phyloP scores from a whole-genome alignment of 2,888 invertebrate species.

The Drosophila emarginata region DNA sequence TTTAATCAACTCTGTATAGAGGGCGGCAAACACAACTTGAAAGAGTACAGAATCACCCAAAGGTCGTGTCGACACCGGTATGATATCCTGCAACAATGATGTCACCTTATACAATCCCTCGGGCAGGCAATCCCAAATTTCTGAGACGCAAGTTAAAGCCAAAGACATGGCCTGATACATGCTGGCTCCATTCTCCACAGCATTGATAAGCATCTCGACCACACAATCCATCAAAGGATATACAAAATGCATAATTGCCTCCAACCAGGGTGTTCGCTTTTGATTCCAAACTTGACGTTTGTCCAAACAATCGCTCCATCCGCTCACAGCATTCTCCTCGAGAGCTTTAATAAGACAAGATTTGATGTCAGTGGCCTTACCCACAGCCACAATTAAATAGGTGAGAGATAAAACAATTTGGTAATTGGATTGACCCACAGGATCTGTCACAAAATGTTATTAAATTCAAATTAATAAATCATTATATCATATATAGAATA shows the following conservation, averaged over 20 bases:
- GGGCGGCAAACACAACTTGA: conserved; percentile 87
- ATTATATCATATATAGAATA: neutral
- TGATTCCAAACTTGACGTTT: conserved; percentile 93
- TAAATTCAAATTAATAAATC: neutral
- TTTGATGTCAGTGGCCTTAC: conserved; percentile 86
- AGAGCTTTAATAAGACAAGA: conserved; percentile 86
- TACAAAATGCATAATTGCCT: conserved; percentile 87
- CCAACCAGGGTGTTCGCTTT: conserved; percentile 89
- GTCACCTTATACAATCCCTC: conserved; percentile 85
- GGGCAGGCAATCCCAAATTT: conserved; percentile 88
- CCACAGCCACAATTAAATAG: conserved; percentile 86
- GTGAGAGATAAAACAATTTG: conserved; percentile 86
- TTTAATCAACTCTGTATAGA: conserved; percentile 87
- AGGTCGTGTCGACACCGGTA: conserved; percentile 88
- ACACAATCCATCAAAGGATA: conserved; percentile 86
- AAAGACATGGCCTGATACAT: conserved; percentile 92
- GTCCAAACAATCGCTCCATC: conserved; percentile 90
- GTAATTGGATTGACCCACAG: conserved; percentile 83
- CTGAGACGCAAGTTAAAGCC: conserved; percentile 87
- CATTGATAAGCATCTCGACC: conserved; percentile 87
- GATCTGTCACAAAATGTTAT: conserved; percentile 70
- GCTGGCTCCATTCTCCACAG: conserved; percentile 89
- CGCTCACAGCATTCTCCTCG: conserved; percentile 84
- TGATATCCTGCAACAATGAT: conserved; percentile 86
- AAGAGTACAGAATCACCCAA: conserved; percentile 87